Evolutionary conservation across 2,888 invertebrate genomes (phyloP).

Genomic region (Phasia obesa): DNA sequence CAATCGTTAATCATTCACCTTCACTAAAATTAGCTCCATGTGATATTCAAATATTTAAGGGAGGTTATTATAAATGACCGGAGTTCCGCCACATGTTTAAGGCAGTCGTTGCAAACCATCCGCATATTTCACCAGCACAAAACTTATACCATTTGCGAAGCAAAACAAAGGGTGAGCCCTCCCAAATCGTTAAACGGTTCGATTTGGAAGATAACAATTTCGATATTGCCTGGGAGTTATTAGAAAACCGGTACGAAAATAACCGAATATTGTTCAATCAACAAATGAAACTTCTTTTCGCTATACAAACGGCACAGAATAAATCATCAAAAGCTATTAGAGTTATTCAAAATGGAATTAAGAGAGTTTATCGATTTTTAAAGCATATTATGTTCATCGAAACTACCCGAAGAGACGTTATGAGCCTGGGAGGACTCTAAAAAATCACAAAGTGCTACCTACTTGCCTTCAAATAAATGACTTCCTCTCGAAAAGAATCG

Average conservation of each 20-base stretch:
- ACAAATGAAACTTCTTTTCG: background rate
- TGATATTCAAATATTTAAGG: background rate
- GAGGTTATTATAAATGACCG: background rate
- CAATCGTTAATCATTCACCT: background rate
- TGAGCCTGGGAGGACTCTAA: constrained; percentile 34
- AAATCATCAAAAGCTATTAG: background rate
- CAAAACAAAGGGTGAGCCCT: constrained; percentile 39
- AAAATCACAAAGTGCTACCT: constrained; percentile 17
- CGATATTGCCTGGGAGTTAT: constrained; percentile 23
- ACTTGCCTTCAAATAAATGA: constrained; percentile 12
- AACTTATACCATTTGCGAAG: constrained; percentile 19
- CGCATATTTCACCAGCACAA: constrained; percentile 13
- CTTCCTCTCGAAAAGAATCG: constrained; percentile 24
- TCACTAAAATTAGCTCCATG: background rate
- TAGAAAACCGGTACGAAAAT: constrained; percentile 34
- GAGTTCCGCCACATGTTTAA: constrained; percentile 18
- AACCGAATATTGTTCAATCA: background rate
- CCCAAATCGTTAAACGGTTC: constrained; percentile 31
- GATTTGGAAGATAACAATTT: constrained; percentile 25
- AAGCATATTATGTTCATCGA: background rate
- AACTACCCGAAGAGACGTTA: constrained; percentile 16
- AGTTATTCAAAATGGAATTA: background rate
- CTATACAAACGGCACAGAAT: background rate
- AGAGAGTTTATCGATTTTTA: background rate
- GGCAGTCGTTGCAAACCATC: constrained; percentile 4